These are phyloP conservation scores for Atta colombica DNA, from an alignment of 1,140 invertebrate genomes.

Conservation along the genomic window DNA sequence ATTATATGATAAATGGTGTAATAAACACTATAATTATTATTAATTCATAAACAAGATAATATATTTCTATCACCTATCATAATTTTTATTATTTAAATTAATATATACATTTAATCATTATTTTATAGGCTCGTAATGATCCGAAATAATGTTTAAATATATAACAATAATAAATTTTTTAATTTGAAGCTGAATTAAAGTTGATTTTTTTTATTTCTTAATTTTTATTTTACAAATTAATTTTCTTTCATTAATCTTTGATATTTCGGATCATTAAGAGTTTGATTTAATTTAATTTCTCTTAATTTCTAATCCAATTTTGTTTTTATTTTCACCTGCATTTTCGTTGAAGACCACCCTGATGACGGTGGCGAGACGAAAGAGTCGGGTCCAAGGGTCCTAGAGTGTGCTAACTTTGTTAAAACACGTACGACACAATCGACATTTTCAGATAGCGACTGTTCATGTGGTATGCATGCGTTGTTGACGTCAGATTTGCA, in stretches of 20 bases:
- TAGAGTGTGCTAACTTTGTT: slow-evolving; percentile 41
- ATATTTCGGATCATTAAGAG: neutral
- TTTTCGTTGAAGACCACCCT: slow-evolving; percentile 69
- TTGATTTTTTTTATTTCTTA: slow-evolving; percentile 6
- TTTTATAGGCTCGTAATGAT: neutral
- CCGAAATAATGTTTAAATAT: neutral
- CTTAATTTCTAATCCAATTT: slow-evolving; percentile 54
- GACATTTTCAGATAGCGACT: slow-evolving; percentile 85
- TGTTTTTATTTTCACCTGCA: slow-evolving; percentile 60
- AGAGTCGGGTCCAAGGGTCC: slow-evolving; percentile 27
- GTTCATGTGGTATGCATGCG: slow-evolving; percentile 86
- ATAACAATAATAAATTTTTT: neutral
- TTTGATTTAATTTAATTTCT: slow-evolving; percentile 34
- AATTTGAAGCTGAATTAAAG: neutral
- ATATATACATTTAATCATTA: neutral
- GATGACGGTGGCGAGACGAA: slow-evolving; percentile 62
- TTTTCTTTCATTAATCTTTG: slow-evolving; percentile 5
- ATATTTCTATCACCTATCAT: neutral
- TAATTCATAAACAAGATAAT: neutral
- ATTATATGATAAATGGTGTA: neutral
- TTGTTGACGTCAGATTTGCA: slow-evolving; percentile 89
- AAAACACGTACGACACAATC: slow-evolving; percentile 78
- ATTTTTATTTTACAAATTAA: neutral
- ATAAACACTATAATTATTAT: neutral
- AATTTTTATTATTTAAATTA: slow-evolving; percentile 4